Base-by-base conservation (phyloP, 2,113 vertebrate species). In the Ceyx margarethae region DNA sequence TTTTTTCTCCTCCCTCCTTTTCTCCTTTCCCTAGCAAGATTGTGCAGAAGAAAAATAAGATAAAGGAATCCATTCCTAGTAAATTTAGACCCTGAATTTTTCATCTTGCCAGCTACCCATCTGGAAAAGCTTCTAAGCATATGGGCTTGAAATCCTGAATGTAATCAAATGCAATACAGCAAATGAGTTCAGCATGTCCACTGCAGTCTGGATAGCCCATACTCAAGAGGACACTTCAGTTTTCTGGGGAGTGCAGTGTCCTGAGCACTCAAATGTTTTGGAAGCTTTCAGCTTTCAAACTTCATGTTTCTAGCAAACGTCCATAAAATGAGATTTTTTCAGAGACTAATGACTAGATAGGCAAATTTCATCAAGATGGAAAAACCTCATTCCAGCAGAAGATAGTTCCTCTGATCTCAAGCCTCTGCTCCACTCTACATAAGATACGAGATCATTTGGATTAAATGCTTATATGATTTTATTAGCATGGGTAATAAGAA, bases 251-350 rank as follows among this genome's bases (percentile, higher is more conserved):
- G 33, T 10, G 15, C 19, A 15, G 20, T 11, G 14, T 26, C 23
- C 22, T 13, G 13, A 33, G 28, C 20, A 35, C 11, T 31, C 29
- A 15, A 8, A 8, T 26, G 23, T 26, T 77, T 62, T 28, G 35
- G 35, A 35, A 75, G 22, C n/a, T 82, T 87, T 40, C 50, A 66
- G 29, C 50, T 61, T n/a, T 21, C 42, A 35, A 62, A 73, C 33
- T 73, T 73, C 16, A 0, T 72, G 54, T 90, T 90, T 82, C 75
- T 45, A 82, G 23, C 48, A 95, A 93, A 81, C 2, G 2, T 21
- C 71, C 2, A 0, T 53, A 91, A 95, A 94, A 91, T 76, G 35
- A 71, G 56, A 62, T 91, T 83, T 95, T 94, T 83, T 90, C 46
- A 71, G 82, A 89, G 64, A 18, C 74, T 64, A 25, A 22, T 51